A percentile compares a stretch with the other conserved stretches of the same genome.
Evolutionary conservation across 2,797 vertebrate species (phyloP).

Genomic region (Eupleurogrammus muticus): DNA sequence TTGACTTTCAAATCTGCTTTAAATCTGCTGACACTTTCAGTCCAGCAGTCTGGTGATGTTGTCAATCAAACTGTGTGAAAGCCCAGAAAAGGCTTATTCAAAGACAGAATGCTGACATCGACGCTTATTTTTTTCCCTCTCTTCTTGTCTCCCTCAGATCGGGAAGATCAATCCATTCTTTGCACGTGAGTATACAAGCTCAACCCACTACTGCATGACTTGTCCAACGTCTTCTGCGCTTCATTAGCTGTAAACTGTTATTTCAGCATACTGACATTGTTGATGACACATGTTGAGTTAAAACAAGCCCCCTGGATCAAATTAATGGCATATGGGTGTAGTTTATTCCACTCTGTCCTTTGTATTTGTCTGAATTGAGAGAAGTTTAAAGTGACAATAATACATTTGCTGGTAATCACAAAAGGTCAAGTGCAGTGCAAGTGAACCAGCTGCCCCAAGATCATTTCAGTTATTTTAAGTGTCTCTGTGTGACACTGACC

Average conservation of each 20-base stretch:
- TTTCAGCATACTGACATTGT: neutral
- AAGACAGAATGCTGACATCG: conserved; percentile 28
- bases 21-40: conserved; percentile 19
- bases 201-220: neutral
- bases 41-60: neutral
- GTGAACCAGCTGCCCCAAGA: neutral
- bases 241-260: neutral
- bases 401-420: conserved; percentile 18
- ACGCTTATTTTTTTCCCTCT: conserved; percentile 6
- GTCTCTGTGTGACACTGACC: conserved; percentile 35
- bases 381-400: conserved; percentile 1
- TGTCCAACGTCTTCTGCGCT: neutral
- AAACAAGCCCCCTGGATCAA: neutral
- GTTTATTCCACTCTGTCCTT: conserved; percentile 9
- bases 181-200: conserved; percentile 93
- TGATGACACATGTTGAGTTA: neutral
- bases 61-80: conserved; percentile 28
- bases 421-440: conserved; percentile 5
- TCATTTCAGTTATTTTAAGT: conserved; percentile 16
- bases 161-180: conserved; percentile 99
- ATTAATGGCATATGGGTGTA: neutral
- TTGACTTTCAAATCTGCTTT: conserved; percentile 22
- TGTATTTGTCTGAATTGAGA: conserved; percentile 21
- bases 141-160: conserved; percentile 86
- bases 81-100: conserved; percentile 23